Evolutionary conservation across 1,140 invertebrate species (phyloP).

Genomic region (Mercenaria mercenaria): DNA sequence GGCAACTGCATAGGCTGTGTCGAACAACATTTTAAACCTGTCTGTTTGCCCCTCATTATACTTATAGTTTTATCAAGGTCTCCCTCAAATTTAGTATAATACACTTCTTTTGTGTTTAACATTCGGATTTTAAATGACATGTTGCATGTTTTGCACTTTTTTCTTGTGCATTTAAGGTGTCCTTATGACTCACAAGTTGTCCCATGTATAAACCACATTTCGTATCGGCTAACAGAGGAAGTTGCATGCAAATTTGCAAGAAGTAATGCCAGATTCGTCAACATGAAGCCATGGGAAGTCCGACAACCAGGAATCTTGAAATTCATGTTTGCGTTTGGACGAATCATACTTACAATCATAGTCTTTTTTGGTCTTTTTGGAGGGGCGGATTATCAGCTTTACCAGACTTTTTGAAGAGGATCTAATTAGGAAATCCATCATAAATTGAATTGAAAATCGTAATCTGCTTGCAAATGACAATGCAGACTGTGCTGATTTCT

Average conservation of each 20-base stretch:
- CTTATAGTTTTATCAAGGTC: constrained; percentile 1
- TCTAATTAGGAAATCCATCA: too few relatives aligned
- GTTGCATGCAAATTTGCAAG: not conserved
- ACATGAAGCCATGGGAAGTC: not conserved
- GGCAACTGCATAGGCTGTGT: not conserved
- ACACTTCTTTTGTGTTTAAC: not conserved
- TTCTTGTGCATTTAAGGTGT: not conserved
- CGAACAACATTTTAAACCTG: constrained; percentile 13
- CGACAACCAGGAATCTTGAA: not conserved
- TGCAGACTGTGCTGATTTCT: too few relatives aligned
- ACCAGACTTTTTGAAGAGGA: too few relatives aligned
- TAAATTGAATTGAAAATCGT: too few relatives aligned
- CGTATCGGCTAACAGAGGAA: not conserved
- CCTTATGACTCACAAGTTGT: not conserved
- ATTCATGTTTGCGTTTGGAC: not conserved
- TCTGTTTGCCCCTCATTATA: constrained; percentile 27
- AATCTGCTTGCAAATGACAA: too few relatives aligned
- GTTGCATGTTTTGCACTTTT: constrained; percentile 1
- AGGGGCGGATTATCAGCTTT: not conserved
- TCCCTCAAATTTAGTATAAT: not conserved
- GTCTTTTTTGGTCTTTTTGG: not conserved
- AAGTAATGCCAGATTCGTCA: not conserved
- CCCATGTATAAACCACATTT: constrained; percentile 13
- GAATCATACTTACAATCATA: not conserved
- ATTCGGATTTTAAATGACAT: constrained; percentile 4